Evolutionary conservation across 2,113 vertebrate species (phyloP).

Genomic region (Lathamus discolor): DNA sequence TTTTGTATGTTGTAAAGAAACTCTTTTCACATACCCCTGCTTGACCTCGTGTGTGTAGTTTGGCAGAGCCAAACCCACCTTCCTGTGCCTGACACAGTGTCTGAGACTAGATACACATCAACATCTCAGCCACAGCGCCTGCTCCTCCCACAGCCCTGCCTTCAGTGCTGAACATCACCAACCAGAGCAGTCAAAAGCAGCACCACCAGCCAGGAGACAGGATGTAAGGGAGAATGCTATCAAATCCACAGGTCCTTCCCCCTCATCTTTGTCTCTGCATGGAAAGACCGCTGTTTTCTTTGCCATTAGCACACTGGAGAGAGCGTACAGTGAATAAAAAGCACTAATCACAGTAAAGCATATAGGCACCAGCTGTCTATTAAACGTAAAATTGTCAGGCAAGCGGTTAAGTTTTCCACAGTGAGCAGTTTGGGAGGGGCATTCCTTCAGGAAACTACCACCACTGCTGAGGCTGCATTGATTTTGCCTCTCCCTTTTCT

Average conservation of each 20-base stretch:
- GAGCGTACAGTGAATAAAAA: neutral
- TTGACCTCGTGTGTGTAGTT: neutral
- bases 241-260: neutral
- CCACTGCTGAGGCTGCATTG: neutral
- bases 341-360: neutral
- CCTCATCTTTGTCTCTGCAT: neutral
- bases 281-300: neutral
- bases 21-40: neutral
- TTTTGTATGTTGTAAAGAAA: neutral
- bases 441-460: neutral
- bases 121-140: neutral
- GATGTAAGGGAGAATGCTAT: neutral
- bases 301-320: neutral
- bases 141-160: neutral
- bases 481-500: neutral
- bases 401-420: neutral
- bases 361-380: accelerated
- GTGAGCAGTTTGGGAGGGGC: neutral
- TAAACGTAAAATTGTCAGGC: neutral
- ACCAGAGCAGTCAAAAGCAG: neutral
- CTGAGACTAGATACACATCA: neutral
- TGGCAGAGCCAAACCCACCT: neutral
- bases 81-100: neutral
- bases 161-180: neutral
- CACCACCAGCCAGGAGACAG: neutral